These are phyloP conservation scores for Pheosia tremula DNA, from an alignment of 2,888 invertebrate species.

Conservation along the genomic window DNA sequence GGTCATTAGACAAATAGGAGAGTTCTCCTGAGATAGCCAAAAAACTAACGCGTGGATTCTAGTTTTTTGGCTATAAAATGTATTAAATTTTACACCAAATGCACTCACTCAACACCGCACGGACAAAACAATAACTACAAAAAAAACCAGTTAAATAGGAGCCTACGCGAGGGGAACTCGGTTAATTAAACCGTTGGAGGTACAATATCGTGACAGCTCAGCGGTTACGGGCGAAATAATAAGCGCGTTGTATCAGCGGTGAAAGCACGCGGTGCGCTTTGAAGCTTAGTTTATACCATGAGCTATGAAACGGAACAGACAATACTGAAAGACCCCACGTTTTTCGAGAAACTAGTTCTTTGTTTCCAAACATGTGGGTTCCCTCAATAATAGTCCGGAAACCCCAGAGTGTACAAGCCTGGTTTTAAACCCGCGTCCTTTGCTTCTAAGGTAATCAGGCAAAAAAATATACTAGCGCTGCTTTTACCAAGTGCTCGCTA, in stretches of 20 bases:
- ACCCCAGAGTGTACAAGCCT: too few relatives aligned
- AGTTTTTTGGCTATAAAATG: too few relatives aligned
- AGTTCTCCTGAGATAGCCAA: too few relatives aligned
- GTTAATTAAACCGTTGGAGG: conserved; percentile 44
- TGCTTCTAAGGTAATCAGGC: too few relatives aligned
- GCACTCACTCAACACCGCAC: background rate
- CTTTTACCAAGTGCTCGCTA: too few relatives aligned
- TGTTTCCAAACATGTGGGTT: too few relatives aligned
- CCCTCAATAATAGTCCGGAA: too few relatives aligned
- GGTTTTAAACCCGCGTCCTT: too few relatives aligned
- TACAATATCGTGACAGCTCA: conserved; percentile 47
- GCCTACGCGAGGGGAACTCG: conserved; percentile 8
- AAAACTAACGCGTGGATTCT: too few relatives aligned
- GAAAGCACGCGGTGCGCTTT: conserved; percentile 58
- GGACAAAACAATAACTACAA: conserved; percentile 11
- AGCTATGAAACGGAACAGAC: conserved; percentile 26
- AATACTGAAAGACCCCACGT: background rate
- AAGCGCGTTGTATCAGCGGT: conserved; percentile 41
- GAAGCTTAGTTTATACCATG: conserved; percentile 31
- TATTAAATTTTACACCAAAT: conserved; percentile 7
- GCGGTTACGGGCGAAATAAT: conserved; percentile 44
- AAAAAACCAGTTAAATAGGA: conserved; percentile 10
- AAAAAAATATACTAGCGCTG: too few relatives aligned
- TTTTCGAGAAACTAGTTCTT: too few relatives aligned
- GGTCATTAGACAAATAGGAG: too few relatives aligned